These are phyloP conservation scores for Dryas iulia DNA, from an alignment of 1,140 invertebrate species.

Conservation along the genomic window DNA sequence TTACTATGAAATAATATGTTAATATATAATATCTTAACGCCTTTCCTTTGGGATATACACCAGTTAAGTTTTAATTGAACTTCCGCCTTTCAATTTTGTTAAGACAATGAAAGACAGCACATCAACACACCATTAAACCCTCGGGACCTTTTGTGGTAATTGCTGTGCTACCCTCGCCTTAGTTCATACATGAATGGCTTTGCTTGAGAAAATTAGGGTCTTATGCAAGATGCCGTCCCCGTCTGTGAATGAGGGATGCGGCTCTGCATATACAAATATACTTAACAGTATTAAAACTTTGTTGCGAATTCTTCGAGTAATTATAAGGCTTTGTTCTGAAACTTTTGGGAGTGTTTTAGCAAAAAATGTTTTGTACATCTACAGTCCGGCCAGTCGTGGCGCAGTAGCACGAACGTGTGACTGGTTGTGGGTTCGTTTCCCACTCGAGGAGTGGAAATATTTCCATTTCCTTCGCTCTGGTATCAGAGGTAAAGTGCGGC, in stretches of 20 bases:
- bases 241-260: neutral
- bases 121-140: constrained; percentile 23
- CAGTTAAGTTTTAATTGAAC: constrained; percentile 25
- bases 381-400: too few relatives aligned
- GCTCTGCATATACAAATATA: constrained; percentile 2
- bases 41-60: too few relatives aligned
- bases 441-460: too few relatives aligned
- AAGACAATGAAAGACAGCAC: constrained; percentile 30
- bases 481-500: too few relatives aligned
- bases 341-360: neutral
- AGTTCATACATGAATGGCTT: neutral
- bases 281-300: neutral
- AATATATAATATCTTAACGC: too few relatives aligned
- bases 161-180: neutral
- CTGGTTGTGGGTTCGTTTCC: too few relatives aligned
- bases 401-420: too few relatives aligned
- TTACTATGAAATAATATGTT: too few relatives aligned
- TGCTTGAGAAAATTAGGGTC: constrained; percentile 17
- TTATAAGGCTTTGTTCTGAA: neutral
- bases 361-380: neutral
- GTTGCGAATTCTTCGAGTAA: neutral
- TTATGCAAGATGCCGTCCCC: constrained; percentile 1
- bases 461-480: too few relatives aligned
- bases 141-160: constrained; percentile 17
- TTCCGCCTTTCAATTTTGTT: constrained; percentile 26